phyloP scores from a whole-genome alignment of 1,140 invertebrate genomes.

The Drosophila ercepeae region DNA sequence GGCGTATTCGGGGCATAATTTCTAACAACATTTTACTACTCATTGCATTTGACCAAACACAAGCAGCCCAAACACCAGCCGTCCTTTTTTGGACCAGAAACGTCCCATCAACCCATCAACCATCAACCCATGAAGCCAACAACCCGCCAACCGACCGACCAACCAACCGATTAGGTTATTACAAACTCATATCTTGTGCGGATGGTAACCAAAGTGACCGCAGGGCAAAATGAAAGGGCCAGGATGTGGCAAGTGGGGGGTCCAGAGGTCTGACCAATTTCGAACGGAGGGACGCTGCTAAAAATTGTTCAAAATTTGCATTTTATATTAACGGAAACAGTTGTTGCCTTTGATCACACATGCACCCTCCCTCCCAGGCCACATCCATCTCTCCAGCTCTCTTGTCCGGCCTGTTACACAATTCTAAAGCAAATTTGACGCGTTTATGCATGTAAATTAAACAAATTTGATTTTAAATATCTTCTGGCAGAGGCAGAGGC shows the following conservation, averaged over 20 bases:
- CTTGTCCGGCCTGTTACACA: slow-evolving; percentile 56
- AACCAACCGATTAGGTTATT: slow-evolving; percentile 70
- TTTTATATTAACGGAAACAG: slow-evolving; percentile 83
- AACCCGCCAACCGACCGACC: slow-evolving; percentile 9
- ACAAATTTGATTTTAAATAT: slow-evolving; percentile 83
- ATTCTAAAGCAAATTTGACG: slow-evolving; percentile 80
- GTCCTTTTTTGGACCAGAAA: slow-evolving; percentile 1
- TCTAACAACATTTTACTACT: slow-evolving; percentile 79
- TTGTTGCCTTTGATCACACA: slow-evolving; percentile 79
- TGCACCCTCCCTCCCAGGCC: slow-evolving; percentile 14
- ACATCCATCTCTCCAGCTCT: slow-evolving; percentile 26
- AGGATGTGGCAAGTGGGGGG: slow-evolving; percentile 8
- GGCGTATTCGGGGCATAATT: slow-evolving; percentile 73
- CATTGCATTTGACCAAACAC: slow-evolving; percentile 77
- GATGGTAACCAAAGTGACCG: slow-evolving; percentile 69
- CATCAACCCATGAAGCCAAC: not conserved
- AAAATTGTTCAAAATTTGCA: slow-evolving; percentile 79
- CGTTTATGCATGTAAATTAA: slow-evolving; percentile 82
- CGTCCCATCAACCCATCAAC: not conserved
- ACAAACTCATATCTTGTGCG: slow-evolving; percentile 78
- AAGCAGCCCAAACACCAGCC: slow-evolving; percentile 1
- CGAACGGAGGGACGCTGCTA: slow-evolving; percentile 50
- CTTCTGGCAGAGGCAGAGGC: slow-evolving; percentile 56
- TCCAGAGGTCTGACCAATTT: slow-evolving; percentile 20
- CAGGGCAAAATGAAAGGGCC: slow-evolving; percentile 41